Evolutionary conservation across 2,797 vertebrate species (phyloP).

Genomic region (Xerus rutilus): DNA sequence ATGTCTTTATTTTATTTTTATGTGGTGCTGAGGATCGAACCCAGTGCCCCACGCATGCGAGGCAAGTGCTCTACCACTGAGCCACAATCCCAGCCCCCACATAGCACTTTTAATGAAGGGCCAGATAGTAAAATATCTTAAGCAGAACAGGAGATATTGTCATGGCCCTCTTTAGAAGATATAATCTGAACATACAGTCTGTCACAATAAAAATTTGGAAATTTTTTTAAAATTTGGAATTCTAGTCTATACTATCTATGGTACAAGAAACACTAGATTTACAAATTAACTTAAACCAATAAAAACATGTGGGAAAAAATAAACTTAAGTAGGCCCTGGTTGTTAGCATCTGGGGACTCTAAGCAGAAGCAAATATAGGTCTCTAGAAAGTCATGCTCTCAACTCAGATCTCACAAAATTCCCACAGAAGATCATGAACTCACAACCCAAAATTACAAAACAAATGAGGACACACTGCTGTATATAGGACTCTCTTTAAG

Average conservation of each 20-base stretch:
- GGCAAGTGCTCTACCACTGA: no score
- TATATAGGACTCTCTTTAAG: not conserved
- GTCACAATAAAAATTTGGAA: not conserved
- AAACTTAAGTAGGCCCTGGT: not conserved
- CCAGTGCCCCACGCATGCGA: no score
- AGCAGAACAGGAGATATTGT: not conserved
- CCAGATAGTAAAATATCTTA: not conserved
- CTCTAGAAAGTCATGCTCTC: not conserved
- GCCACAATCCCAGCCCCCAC: no score
- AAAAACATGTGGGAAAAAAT: no score
- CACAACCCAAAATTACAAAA: not conserved
- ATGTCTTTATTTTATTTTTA: no score
- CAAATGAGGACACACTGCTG: not conserved
- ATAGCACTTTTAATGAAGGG: not conserved
- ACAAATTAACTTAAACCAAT: not conserved
- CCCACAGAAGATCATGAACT: not conserved
- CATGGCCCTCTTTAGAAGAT: not conserved
- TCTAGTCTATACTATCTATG: not conserved
- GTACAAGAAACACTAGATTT: slow-evolving; percentile 12
- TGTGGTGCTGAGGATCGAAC: no score
- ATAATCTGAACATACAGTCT: not conserved
- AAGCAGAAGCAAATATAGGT: not conserved
- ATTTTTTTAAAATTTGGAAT: not conserved
- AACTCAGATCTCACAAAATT: not conserved
- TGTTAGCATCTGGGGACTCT: not conserved